Percentiles rank a stretch among this genome's conserved stretches.
phyloP scores from a whole-genome alignment of 2,797 vertebrate species.

The Petrocephalus sullivani region DNA sequence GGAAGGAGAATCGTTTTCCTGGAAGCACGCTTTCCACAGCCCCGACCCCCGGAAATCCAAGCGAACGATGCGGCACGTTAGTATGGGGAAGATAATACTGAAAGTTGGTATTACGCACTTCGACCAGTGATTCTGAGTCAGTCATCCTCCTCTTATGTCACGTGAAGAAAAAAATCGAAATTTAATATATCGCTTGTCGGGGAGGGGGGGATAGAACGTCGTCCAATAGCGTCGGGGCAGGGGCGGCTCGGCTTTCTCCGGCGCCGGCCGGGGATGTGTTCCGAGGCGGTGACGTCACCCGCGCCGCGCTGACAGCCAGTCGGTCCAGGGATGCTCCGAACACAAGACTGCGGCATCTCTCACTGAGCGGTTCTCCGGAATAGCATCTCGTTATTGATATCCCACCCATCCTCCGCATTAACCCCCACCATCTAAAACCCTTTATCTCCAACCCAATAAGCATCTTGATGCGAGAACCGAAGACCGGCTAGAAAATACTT shows the following conservation, averaged over 20 bases:
- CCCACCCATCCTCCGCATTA: slow-evolving; percentile 39
- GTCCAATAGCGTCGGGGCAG: slow-evolving; percentile 48
- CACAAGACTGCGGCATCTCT: slow-evolving; percentile 72
- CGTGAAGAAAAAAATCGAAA: slow-evolving; percentile 40
- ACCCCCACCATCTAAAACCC: slow-evolving; percentile 33
- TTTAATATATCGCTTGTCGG: slow-evolving; percentile 36
- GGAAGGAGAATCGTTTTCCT: slow-evolving; percentile 4
- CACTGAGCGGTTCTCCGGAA: slow-evolving; percentile 53
- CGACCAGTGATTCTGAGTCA: slow-evolving; percentile 24
- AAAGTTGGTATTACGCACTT: slow-evolving; percentile 22
- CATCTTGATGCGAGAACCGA: slow-evolving; percentile 43
- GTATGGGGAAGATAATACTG: slow-evolving; percentile 17
- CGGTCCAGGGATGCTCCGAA: slow-evolving; percentile 71
- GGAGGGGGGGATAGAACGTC: slow-evolving; percentile 12
- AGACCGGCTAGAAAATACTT: slow-evolving; percentile 47
- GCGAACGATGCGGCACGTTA: slow-evolving; percentile 13
- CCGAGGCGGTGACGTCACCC: slow-evolving; percentile 62
- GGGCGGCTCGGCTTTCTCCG: slow-evolving; percentile 34
- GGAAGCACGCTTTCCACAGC: background rate
- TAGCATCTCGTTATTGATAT: slow-evolving; percentile 47
- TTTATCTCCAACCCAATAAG: slow-evolving; percentile 27
- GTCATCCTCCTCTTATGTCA: slow-evolving; percentile 49
- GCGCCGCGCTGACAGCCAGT: slow-evolving; percentile 61
- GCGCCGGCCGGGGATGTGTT: slow-evolving; percentile 44
- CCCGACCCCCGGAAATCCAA: background rate